Evolutionary conservation across 2,888 invertebrate species (phyloP), one percentile per base, ranked within the genome.

Genomic region (Tipula lateralis): DNA sequence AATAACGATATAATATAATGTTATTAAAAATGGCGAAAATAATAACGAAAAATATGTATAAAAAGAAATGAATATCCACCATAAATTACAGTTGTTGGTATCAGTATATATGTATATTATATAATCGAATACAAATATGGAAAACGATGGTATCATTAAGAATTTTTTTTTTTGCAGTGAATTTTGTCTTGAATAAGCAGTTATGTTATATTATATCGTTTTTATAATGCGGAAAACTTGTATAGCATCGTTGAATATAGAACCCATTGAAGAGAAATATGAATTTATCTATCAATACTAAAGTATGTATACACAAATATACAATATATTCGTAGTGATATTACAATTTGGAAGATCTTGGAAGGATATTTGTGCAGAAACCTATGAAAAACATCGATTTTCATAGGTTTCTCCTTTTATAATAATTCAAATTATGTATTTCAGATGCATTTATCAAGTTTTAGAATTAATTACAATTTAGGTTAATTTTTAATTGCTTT

Each of bases 1-100:
- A 66, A 66, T 66, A 66, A 66, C n/a, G 66, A 66, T 66, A 66
- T 66, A 66, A 66, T 66, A 66, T 66, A 66, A 66, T 9, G 66
- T 66, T 66, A 66, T 66, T 66, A 66, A 66, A 66, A 66, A 66
- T 66, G 66, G 66, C 66, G 66, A 66, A 66, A 66, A 66, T 66
- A 66, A 66, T 66, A 66, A 66, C 66, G 66, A 66, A 24, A 66
- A 66, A 66, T n/a, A 66, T 66, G 24, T 66, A 66, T 24, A 66
- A 66, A 66, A 66, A 66, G 19, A 66, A 50, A 66, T 66, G 66
- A 24, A 66, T 66, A 66, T 66, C 24, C 24, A 66, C 66, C 66
- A 66, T 66, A 66, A 66, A 66, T 66, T 66, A 66, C n/a, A 66
- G 66, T 66, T 66, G 66, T 66, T 66, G 19, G 66, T 66, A 9